These are phyloP conservation scores for Cyphomyrmex costatus DNA, from an alignment of 1,140 invertebrate species.

Conservation along the genomic window DNA sequence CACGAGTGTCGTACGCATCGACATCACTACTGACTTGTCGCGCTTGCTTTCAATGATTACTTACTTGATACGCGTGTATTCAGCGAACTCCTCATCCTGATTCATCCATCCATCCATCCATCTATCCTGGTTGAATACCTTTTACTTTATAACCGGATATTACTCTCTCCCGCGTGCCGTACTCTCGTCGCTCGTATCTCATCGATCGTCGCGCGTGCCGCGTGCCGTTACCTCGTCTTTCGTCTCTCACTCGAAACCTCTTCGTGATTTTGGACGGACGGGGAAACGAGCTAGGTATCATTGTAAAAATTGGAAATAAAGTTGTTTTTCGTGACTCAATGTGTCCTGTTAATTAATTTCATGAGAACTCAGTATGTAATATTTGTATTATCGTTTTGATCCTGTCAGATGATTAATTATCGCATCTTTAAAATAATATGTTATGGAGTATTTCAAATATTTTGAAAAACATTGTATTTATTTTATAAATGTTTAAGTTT, in stretches of 20 bases:
- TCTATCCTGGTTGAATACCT: not conserved
- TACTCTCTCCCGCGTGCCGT: constrained; percentile 17
- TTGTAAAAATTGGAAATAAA: constrained; percentile 64
- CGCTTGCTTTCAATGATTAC: not conserved
- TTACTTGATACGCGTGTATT: not conserved
- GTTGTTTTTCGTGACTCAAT: constrained; percentile 38
- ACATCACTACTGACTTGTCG: not conserved
- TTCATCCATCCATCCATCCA: constrained; percentile 20
- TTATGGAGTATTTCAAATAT: not conserved
- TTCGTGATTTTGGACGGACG: constrained; percentile 14
- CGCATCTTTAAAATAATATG: no score
- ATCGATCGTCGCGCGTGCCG: constrained; percentile 34
- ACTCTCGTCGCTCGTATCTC: constrained; percentile 34
- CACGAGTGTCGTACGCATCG: not conserved
- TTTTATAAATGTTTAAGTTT: not conserved
- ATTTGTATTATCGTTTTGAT: not conserved
- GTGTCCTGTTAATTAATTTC: constrained; percentile 27
- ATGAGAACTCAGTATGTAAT: not conserved
- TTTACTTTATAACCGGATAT: constrained; percentile 59
- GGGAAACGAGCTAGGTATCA: constrained; percentile 31
- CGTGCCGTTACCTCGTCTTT: constrained; percentile 49
- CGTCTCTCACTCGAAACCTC: constrained; percentile 34
- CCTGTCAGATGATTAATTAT: constrained; percentile 2
- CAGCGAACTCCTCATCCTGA: not conserved
- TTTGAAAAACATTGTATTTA: constrained; percentile 11